phyloP scores from a whole-genome alignment of 2,888 invertebrate species.

The Camponotus fellah region DNA sequence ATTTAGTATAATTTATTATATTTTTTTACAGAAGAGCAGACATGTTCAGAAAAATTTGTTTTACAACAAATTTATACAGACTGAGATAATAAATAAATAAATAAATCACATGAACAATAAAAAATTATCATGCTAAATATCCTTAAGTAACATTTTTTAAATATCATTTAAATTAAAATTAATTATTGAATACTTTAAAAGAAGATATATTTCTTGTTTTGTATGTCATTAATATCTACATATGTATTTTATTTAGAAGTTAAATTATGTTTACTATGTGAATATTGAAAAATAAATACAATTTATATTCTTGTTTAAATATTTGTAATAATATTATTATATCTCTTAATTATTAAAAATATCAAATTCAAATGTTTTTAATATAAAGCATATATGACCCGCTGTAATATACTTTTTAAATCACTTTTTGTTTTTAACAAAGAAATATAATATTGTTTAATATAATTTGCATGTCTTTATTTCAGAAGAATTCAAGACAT shows the following conservation, averaged over 20 bases:
- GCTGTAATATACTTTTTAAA: background rate
- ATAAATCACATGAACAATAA: background rate
- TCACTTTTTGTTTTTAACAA: background rate
- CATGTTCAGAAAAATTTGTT: background rate
- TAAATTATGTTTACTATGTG: background rate
- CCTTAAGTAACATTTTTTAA: conserved; percentile 36
- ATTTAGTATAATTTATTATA: conserved; percentile 2
- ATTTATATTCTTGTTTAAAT: conserved; percentile 33
- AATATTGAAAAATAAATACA: conserved; percentile 2
- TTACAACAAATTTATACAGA: background rate
- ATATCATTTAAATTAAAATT: conserved; percentile 15
- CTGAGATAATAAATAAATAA: background rate
- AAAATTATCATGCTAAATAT: conserved; percentile 50
- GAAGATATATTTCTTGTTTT: background rate
- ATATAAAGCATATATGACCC: conserved; percentile 4
- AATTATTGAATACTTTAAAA: background rate
- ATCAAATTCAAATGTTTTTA: background rate
- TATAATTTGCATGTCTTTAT: conserved; percentile 59
- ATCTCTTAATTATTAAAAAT: background rate
- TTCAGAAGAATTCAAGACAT: conserved; percentile 82
- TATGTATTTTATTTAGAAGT: background rate
- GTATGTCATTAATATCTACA: conserved; percentile 28
- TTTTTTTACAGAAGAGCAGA: conserved; percentile 14
- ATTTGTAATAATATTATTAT: conserved; percentile 8
- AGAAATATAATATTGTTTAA: conserved; percentile 19